Percentiles rank a stretch among this genome's conserved stretches.
phyloP scores from a whole-genome alignment of 2,888 invertebrate genomes.

The Thymelicus acteon region DNA sequence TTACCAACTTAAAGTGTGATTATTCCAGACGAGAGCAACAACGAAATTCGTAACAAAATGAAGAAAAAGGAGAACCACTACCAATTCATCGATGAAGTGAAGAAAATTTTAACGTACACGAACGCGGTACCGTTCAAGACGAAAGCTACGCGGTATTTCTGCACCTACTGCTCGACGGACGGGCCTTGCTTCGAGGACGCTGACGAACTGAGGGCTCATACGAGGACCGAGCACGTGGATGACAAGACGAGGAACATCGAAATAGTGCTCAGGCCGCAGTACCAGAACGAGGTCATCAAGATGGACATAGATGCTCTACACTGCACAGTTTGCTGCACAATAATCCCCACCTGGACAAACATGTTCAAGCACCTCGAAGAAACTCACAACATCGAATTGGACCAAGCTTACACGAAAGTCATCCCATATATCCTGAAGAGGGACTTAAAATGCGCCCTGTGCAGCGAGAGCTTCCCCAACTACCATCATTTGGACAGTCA shows the following conservation, averaged over 20 bases:
- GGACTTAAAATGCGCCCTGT: slow-evolving; percentile 57
- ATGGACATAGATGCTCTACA: slow-evolving; percentile 58
- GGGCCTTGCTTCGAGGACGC: slow-evolving; percentile 53
- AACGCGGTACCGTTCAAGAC: slow-evolving; percentile 66
- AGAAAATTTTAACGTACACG: slow-evolving; percentile 56
- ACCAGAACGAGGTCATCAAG: slow-evolving; percentile 62
- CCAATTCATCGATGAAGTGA: slow-evolving; percentile 57
- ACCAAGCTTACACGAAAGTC: slow-evolving; percentile 54
- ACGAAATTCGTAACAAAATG: not conserved
- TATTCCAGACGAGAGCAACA: slow-evolving; percentile 2
- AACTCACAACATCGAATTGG: slow-evolving; percentile 52
- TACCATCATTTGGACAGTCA: slow-evolving; percentile 61
- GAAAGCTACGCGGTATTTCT: slow-evolving; percentile 52
- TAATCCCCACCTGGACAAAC: slow-evolving; percentile 56
- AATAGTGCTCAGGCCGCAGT: slow-evolving; percentile 57
- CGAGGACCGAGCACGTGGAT: slow-evolving; percentile 48
- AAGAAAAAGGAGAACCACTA: slow-evolving; percentile 42
- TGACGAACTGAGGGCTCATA: slow-evolving; percentile 57
- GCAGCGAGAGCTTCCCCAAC: slow-evolving; percentile 51
- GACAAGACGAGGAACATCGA: slow-evolving; percentile 52
- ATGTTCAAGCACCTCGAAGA: slow-evolving; percentile 61
- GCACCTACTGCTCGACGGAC: slow-evolving; percentile 60
- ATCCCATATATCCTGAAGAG: slow-evolving; percentile 58
- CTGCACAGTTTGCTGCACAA: slow-evolving; percentile 55
- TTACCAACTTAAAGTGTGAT: not conserved